Evolutionary conservation across 2,113 vertebrate species (phyloP).

Genomic region (Zingel zingel): DNA sequence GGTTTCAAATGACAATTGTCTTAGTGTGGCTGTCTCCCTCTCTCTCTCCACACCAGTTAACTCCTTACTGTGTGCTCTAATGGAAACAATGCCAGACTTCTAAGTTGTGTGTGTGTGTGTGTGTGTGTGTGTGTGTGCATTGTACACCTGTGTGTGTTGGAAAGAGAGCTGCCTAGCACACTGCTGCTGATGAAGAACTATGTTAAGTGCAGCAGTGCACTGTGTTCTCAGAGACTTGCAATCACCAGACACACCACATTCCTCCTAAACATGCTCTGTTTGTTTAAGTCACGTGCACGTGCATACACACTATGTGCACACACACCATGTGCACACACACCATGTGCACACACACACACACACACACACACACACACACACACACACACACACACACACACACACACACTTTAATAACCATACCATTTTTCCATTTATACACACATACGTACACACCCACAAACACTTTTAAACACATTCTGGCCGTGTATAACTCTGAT

Average conservation of each 20-base stretch:
- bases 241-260: slow-evolving; percentile 66
- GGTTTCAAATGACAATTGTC: slow-evolving; percentile 34
- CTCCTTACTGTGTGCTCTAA: slow-evolving; percentile 20
- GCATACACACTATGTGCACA: not conserved
- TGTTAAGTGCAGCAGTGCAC: slow-evolving; percentile 52
- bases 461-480: slow-evolving; percentile 37
- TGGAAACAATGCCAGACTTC: slow-evolving; percentile 46
- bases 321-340: not conserved
- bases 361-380: not conserved
- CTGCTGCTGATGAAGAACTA: slow-evolving; percentile 61
- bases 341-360: not conserved
- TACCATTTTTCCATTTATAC: not conserved
- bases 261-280: slow-evolving; percentile 54
- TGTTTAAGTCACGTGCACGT: slow-evolving; percentile 54
- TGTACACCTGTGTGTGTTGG: slow-evolving; percentile 19
- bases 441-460: slow-evolving; percentile 19
- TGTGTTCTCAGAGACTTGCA: slow-evolving; percentile 46
- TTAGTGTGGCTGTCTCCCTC: slow-evolving; percentile 16
- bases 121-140: slow-evolving; percentile 21
- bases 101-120: slow-evolving; percentile 1
- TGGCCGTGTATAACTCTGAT: slow-evolving; percentile 49
- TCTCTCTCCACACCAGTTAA: slow-evolving; percentile 26
- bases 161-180: slow-evolving; percentile 38
- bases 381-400: not conserved
- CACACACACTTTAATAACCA: not conserved